These are phyloP conservation scores for Netelia inedita DNA, from an alignment of 2,888 invertebrate species.

Conservation along the genomic window DNA sequence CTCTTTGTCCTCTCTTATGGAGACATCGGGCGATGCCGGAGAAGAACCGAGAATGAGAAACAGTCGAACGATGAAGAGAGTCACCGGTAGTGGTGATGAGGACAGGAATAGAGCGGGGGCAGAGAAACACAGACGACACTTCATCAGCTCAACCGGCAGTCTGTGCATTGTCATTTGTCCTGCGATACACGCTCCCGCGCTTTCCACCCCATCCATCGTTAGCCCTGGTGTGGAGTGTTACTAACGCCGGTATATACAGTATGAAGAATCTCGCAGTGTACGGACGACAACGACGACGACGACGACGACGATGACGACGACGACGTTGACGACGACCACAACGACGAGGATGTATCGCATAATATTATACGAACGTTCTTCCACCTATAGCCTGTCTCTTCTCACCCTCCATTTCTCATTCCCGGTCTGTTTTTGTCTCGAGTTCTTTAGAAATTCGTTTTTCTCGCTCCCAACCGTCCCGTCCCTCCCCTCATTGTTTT, in stretches of 20 bases:
- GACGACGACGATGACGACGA: conserved; percentile 45
- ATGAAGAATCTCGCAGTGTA: not conserved
- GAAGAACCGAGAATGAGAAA: conserved; percentile 45
- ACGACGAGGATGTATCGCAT: conserved; percentile 66
- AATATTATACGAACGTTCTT: conserved; percentile 70
- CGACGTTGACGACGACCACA: conserved; percentile 25
- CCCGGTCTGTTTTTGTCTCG: conserved; percentile 75
- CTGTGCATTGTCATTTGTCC: conserved; percentile 82
- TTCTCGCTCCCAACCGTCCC: conserved; percentile 73
- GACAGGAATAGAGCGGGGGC: conserved; percentile 63
- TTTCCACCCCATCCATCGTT: conserved; percentile 77
- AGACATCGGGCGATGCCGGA: conserved; percentile 19
- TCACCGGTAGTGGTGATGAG: conserved; percentile 8
- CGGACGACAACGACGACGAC: conserved; percentile 14
- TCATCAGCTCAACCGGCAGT: conserved; percentile 81
- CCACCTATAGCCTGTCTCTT: conserved; percentile 53
- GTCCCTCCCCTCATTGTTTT: conserved; percentile 59
- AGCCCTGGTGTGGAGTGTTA: conserved; percentile 64
- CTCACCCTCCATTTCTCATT: conserved; percentile 67
- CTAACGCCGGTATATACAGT: conserved; percentile 3
- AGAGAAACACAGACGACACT: conserved; percentile 80
- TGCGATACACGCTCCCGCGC: conserved; percentile 76
- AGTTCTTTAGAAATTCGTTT: conserved; percentile 81
- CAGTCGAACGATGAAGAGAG: conserved; percentile 42
- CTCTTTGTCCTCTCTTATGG: conserved; percentile 1